phyloP scores from a whole-genome alignment of 2,888 invertebrate genomes.

The Meghimatium bilineatum region DNA sequence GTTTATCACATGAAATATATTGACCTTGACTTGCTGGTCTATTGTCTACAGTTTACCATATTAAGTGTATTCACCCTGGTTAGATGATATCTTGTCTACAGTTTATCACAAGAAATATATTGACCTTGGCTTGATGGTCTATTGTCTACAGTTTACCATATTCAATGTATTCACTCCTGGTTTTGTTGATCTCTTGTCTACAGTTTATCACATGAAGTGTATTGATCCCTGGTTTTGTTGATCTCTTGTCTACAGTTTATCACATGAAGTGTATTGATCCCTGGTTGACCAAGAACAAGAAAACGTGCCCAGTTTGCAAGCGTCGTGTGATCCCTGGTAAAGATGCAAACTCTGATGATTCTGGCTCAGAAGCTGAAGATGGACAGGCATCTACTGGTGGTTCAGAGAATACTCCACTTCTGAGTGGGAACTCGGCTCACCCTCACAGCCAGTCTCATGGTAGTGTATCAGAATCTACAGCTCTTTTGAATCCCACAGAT shows the following conservation, averaged over 20 bases:
- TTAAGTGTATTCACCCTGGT: not conserved
- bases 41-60: not conserved
- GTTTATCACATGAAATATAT: not conserved
- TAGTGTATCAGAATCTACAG: not conserved
- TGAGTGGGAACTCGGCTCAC: slow-evolving; percentile 49
- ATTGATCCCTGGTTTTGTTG: not conserved
- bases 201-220: slow-evolving; percentile 78
- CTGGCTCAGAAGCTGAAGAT: slow-evolving; percentile 65
- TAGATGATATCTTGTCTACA: not conserved
- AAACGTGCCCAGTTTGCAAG: slow-evolving; percentile 98
- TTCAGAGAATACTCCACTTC: slow-evolving; percentile 67
- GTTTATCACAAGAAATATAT: not conserved
- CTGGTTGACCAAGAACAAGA: slow-evolving; percentile 96
- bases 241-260: not conserved
- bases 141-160: not conserved
- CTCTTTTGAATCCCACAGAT: not conserved
- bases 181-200: not conserved
- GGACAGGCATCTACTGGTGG: slow-evolving; percentile 49
- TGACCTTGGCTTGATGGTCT: not conserved
- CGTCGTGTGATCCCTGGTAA: slow-evolving; percentile 90
- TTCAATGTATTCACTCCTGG: not conserved
- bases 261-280: slow-evolving; percentile 94
- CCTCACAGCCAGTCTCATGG: not conserved
- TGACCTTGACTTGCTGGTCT: not conserved
- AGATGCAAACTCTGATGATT: slow-evolving; percentile 59